Percentiles rank a stretch among this genome's conserved stretches.
These are phyloP conservation scores for Amorpha juglandis DNA, from an alignment of 2,888 invertebrate genomes.

Conservation along the genomic window DNA sequence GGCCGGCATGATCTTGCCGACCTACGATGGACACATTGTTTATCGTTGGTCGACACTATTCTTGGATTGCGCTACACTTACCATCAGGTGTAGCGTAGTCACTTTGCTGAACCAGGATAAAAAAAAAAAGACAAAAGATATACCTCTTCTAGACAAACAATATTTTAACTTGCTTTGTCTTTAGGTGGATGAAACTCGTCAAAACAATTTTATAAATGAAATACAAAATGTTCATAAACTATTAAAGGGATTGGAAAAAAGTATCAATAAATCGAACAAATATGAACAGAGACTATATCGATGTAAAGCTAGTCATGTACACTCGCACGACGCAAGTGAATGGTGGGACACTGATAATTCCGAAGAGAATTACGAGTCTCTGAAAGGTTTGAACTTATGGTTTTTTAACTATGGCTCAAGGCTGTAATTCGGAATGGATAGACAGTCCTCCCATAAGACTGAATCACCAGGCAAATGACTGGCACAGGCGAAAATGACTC, in stretches of 20 bases:
- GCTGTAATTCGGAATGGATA: no score
- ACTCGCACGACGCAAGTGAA: conserved; percentile 52
- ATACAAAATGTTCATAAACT: conserved; percentile 63
- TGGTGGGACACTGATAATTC: conserved; percentile 55
- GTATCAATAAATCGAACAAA: conserved; percentile 59
- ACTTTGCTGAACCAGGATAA: no score
- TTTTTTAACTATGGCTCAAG: neutral
- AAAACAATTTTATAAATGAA: conserved; percentile 60
- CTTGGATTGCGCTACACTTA: no score
- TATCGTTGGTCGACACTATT: no score
- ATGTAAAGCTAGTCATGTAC: conserved; percentile 60
- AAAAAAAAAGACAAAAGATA: no score
- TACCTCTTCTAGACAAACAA: no score
- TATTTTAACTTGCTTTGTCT: neutral
- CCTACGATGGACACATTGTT: no score
- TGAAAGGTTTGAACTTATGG: neutral
- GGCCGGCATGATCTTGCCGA: no score
- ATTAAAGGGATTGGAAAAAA: conserved; percentile 58
- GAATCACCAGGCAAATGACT: no score
- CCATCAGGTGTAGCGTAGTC: no score
- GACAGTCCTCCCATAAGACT: no score
- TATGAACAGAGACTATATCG: conserved; percentile 62
- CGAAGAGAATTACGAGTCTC: conserved; percentile 42
- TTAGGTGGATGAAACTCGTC: conserved; percentile 40
- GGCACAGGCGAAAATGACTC: no score